Conservation (phyloP, 2,797 vertebrate species). For the Anomalospiza imberbis region DNA sequence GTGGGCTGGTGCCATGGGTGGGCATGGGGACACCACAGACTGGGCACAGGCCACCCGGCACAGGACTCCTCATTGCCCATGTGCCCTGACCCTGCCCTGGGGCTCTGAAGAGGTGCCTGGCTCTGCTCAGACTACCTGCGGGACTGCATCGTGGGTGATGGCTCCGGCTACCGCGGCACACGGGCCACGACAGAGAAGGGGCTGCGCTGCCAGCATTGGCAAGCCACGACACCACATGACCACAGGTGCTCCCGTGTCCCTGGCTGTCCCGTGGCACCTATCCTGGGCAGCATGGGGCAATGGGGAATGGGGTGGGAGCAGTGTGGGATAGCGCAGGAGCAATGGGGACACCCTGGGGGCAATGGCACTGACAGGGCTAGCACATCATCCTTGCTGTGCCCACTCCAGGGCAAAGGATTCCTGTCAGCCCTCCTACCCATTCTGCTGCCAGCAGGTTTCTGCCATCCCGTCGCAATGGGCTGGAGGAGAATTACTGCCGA, state of each 20-base stretch:
- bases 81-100: rapidly evolving
- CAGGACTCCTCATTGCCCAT: neutral
- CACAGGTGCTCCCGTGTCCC: slow-evolving; percentile 78
- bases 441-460: slow-evolving; percentile 77
- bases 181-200: slow-evolving; percentile 78
- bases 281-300: neutral
- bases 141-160: slow-evolving; percentile 85
- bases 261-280: rapidly evolving
- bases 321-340: rapidly evolving
- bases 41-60: rapidly evolving
- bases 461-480: slow-evolving; percentile 80
- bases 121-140: slow-evolving; percentile 84
- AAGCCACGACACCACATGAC: slow-evolving; percentile 88
- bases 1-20: slow-evolving; percentile 54
- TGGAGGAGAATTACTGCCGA: slow-evolving; percentile 93
- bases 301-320: neutral
- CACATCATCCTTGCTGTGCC: neutral
- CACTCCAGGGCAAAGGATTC: rapidly evolving
- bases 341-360: neutral
- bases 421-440: neutral
- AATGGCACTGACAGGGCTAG: neutral
- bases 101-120: neutral
- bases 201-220: slow-evolving; percentile 89
- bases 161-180: slow-evolving; percentile 81
- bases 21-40: neutral